Evolutionary conservation across 2,888 invertebrate genomes (phyloP), one percentile per base, ranked within the genome.

Genomic region (Leucoma salicis): DNA sequence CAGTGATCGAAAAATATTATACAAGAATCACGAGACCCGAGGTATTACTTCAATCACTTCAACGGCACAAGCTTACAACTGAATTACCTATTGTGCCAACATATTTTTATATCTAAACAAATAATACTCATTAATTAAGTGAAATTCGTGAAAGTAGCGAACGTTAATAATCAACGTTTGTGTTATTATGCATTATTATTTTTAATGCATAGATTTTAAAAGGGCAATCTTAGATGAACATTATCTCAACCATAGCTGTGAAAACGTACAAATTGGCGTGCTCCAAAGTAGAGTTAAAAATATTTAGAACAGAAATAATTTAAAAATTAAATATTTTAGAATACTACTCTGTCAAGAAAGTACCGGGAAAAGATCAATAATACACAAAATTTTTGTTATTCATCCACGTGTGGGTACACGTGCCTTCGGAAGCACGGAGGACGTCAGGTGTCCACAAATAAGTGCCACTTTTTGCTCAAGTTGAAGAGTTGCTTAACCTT

Each of bases 221-320:
- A 15, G 25, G 32, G 39, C 43, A 49, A 53, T 57, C 46, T 57
- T 36, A 52, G 58, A 52, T 49, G 63, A 46, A 53, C 63, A 67
- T 76, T 53, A 68, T 31, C 44, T 24, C 41, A 63, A 14, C 52
- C 70, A 61, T 40, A 46, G 31, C 64, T 73, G 66, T 82, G 67
- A 73, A 82, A 81, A 71, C 54, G 42, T 58, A 62, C 69, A 74
- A 79, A 78, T 80, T 73, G 57, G 47, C 39, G 40, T 10, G 18
- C 33, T 53, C 35, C 21, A 41, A 24, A 52, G 21, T 47, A 75
- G 76, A 69, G 34, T 14, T 50, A 3, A 5, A 12, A 45, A 58
- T 7, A 3, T 51, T 18, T 50, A 57, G 64, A 63, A 34, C 13
- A 34, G 33, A 7, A 32, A 48, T 14, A 28, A 31, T 29, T 29